These are phyloP conservation scores for Oenanthe melanoleuca DNA, from an alignment of 2,113 vertebrate genomes.

Conservation along the genomic window DNA sequence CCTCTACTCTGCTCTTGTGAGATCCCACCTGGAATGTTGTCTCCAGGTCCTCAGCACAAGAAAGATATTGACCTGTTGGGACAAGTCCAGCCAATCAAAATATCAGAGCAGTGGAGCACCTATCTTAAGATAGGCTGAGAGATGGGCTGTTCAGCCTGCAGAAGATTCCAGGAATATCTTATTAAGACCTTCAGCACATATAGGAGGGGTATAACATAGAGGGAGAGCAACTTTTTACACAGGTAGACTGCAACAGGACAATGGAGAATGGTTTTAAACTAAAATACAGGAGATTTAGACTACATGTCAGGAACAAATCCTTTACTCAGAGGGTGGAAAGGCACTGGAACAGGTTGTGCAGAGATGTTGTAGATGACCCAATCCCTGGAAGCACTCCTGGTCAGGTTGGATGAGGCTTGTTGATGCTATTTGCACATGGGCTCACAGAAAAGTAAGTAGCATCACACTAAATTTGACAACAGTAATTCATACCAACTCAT, in stretches of 20 bases:
- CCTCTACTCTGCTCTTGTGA: not conserved
- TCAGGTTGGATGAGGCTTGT: not conserved
- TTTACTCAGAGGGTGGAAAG: not conserved
- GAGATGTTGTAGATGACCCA: rapidly evolving
- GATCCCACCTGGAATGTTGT: not conserved
- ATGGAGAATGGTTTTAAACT: not conserved
- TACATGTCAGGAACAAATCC: not conserved
- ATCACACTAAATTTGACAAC: not conserved
- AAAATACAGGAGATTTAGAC: not conserved
- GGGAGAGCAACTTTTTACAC: not conserved
- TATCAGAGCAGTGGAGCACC: not conserved
- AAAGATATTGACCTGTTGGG: not conserved
- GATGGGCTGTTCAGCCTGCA: not conserved
- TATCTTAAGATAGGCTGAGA: not conserved
- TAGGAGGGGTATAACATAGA: not conserved
- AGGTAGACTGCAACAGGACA: not conserved
- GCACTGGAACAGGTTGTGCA: not conserved
- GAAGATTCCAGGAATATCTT: not conserved
- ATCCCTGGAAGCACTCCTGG: not conserved
- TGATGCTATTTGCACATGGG: not conserved
- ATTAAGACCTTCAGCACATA: not conserved
- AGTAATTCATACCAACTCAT: not conserved
- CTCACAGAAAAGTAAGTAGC: not conserved
- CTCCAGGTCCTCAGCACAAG: not conserved
- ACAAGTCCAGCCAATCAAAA: not conserved